Percentiles rank a stretch among this genome's conserved stretches.
phyloP scores from a whole-genome alignment of 2,113 vertebrate genomes.

The Psilopsiagon aymara region DNA sequence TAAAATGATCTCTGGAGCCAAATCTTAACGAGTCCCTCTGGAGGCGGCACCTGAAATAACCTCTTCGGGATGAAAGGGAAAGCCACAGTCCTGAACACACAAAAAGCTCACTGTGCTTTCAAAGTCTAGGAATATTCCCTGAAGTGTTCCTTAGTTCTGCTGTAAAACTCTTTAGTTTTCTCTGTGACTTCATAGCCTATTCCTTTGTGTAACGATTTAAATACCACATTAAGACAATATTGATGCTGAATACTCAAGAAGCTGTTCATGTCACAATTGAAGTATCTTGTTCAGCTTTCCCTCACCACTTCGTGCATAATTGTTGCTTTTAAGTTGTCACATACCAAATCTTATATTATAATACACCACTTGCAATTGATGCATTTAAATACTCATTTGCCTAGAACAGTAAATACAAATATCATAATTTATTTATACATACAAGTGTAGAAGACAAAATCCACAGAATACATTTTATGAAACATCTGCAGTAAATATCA shows the following conservation, averaged over 20 bases:
- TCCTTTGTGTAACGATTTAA: not conserved
- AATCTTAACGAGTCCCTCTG: not conserved
- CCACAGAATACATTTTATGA: not conserved
- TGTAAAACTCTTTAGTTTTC: not conserved
- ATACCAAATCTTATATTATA: not conserved
- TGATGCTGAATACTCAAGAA: not conserved
- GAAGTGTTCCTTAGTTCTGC: not conserved
- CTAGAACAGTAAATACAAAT: not conserved
- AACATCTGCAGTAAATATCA: not conserved
- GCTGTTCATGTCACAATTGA: not conserved
- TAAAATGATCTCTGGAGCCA: not conserved
- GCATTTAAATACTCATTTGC: not conserved
- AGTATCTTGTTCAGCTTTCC: not conserved
- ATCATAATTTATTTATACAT: not conserved
- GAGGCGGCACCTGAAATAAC: not conserved
- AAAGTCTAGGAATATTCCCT: not conserved
- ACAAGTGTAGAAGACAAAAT: not conserved
- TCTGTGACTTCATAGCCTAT: not conserved
- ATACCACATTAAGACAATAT: not conserved
- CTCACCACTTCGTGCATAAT: not conserved
- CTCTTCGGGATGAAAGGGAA: not conserved
- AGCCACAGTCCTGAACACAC: not conserved
- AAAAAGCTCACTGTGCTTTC: not conserved
- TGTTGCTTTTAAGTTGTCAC: not conserved
- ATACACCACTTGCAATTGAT: not conserved